phyloP scores from a whole-genome alignment of 2,888 invertebrate species.

The Conomelus anceps region DNA sequence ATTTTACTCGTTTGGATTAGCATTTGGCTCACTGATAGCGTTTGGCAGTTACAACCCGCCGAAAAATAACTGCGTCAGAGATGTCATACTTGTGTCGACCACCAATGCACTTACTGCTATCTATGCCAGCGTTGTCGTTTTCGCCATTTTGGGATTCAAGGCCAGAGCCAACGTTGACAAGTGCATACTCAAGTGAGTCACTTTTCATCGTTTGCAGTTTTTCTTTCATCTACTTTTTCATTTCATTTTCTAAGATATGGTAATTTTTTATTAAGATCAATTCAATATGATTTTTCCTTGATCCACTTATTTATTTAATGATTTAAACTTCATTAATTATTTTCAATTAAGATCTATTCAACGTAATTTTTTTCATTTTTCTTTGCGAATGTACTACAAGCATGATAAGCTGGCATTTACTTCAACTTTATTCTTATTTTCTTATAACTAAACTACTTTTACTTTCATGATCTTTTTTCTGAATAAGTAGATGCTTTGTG shows the following conservation, averaged over 20 bases:
- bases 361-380: no score
- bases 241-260: not conserved
- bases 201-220: not conserved
- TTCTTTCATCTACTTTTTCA: not conserved
- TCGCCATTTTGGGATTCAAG: constrained; percentile 92
- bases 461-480: no score
- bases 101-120: constrained; percentile 91
- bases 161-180: constrained; percentile 83
- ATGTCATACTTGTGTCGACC: constrained; percentile 83
- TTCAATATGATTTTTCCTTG: no score
- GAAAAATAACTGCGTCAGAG: constrained; percentile 89
- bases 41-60: constrained; percentile 94
- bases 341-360: no score
- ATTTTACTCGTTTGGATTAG: constrained; percentile 91
- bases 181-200: constrained; percentile 64
- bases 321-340: no score
- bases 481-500: no score
- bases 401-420: no score
- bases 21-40: constrained; percentile 91
- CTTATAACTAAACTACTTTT: no score
- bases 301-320: no score
- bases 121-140: constrained; percentile 91
- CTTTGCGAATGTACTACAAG: no score
- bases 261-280: no score
- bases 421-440: no score